Evolutionary conservation across 2,888 invertebrate species (phyloP).

Genomic region (Nudaria mundana): DNA sequence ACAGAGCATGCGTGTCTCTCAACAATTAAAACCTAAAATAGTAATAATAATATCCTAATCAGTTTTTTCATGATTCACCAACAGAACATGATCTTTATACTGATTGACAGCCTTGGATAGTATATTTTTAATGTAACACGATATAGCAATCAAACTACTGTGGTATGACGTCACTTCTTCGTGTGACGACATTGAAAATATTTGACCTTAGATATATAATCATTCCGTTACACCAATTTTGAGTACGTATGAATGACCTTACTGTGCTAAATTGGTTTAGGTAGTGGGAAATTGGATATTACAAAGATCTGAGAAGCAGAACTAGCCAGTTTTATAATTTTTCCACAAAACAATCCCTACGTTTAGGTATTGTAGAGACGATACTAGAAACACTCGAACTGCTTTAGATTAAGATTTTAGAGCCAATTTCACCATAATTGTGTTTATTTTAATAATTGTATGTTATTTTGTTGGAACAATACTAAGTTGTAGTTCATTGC

Average conservation of each 20-base stretch:
- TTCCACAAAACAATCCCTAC: too few species aligned
- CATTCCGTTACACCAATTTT: conserved; percentile 8
- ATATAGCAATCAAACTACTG: conserved; percentile 19
- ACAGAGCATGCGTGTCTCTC: too few species aligned
- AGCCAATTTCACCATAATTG: too few species aligned
- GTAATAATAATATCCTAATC: neutral
- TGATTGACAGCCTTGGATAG: conserved; percentile 23
- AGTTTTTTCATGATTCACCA: conserved; percentile 22
- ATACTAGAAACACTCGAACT: too few species aligned
- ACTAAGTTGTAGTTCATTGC: too few species aligned
- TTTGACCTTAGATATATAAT: conserved; percentile 1
- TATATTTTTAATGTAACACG: conserved; percentile 27
- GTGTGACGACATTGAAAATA: conserved; percentile 12
- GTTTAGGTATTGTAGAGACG: too few species aligned
- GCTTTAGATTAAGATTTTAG: too few species aligned
- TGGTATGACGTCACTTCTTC: conserved; percentile 17
- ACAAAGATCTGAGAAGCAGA: too few species aligned
- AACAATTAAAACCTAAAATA: too few species aligned
- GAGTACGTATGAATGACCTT: conserved; percentile 1
- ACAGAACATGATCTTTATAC: conserved; percentile 3
- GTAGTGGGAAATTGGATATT: neutral
- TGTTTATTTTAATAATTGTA: too few species aligned
- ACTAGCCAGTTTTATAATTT: too few species aligned
- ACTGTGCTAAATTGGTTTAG: conserved; percentile 2
- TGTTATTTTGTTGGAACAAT: too few species aligned